Evolutionary conservation across 2,113 vertebrate species (phyloP).

Genomic region (Microcebus lehilahytsara): DNA sequence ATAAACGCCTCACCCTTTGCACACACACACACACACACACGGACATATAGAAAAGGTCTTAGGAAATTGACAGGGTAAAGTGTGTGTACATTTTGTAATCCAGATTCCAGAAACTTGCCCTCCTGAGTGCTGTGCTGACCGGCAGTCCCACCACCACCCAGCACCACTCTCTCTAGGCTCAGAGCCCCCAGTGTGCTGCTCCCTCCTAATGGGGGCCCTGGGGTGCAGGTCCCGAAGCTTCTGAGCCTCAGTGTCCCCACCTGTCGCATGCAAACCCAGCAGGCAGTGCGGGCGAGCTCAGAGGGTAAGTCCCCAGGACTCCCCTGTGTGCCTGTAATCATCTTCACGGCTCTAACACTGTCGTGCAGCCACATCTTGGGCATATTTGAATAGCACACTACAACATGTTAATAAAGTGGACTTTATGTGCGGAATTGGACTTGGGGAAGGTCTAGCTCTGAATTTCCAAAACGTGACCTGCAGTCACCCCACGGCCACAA

Average conservation of each 20-base stretch:
- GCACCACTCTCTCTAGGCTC: not conserved
- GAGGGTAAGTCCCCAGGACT: no score
- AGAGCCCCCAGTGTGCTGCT: not conserved
- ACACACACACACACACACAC: not conserved
- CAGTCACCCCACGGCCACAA: no score
- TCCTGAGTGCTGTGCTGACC: not conserved
- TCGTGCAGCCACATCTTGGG: no score
- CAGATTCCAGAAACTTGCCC: not conserved
- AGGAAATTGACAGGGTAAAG: not conserved
- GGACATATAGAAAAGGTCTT: not conserved
- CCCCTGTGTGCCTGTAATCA: not conserved
- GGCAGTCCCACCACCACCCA: not conserved
- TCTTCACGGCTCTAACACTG: no score
- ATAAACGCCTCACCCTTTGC: not conserved
- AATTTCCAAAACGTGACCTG: no score
- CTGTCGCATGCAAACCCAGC: not conserved
- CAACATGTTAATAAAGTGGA: not conserved
- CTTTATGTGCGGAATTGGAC: no score
- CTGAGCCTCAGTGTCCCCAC: not conserved
- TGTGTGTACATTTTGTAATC: not conserved
- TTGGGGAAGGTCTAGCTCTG: no score
- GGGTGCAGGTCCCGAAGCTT: not conserved
- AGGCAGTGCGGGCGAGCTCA: no score
- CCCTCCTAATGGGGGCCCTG: not conserved
- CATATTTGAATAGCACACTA: no score